phyloP scores from a whole-genome alignment of 2,888 invertebrate genomes.

The Andrena trimmerana region DNA sequence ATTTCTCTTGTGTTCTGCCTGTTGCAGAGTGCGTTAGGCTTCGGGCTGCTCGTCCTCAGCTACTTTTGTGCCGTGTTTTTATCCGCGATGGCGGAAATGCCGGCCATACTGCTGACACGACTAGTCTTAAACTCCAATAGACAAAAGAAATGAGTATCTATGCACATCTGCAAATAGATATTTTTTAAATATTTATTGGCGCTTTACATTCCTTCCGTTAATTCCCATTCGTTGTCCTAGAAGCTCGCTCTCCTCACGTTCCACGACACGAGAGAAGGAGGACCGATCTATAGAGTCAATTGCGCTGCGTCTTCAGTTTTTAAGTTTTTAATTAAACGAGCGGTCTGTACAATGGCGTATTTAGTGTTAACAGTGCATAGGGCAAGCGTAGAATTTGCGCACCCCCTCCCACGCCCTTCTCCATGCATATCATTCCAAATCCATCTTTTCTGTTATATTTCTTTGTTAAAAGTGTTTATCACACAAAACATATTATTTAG shows the following conservation, averaged over 20 bases:
- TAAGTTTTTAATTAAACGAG: slow-evolving; percentile 60
- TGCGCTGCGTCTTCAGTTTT: slow-evolving; percentile 41
- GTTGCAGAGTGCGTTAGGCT: slow-evolving; percentile 74
- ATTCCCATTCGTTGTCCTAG: not conserved
- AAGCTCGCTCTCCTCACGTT: not conserved
- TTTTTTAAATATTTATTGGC: not conserved
- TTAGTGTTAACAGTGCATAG: too few species aligned
- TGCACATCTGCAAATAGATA: not conserved
- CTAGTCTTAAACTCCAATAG: slow-evolving; percentile 56
- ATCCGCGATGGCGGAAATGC: slow-evolving; percentile 84
- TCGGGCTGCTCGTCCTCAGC: slow-evolving; percentile 80
- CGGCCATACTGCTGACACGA: slow-evolving; percentile 73
- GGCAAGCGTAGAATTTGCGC: too few species aligned
- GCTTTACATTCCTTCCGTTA: not conserved
- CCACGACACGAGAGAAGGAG: not conserved
- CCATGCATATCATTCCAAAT: slow-evolving; percentile 54
- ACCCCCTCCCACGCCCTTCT: too few species aligned
- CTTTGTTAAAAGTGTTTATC: too few species aligned
- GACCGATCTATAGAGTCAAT: slow-evolving; percentile 2
- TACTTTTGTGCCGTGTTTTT: slow-evolving; percentile 81
- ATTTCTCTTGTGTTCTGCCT: slow-evolving; percentile 47
- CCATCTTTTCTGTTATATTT: too few species aligned
- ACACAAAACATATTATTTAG: too few species aligned
- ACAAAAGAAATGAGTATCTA: slow-evolving; percentile 24
- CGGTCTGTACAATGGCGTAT: slow-evolving; percentile 73